phyloP scores from a whole-genome alignment of 2,113 vertebrate genomes.

The Thomomys bottae region DNA sequence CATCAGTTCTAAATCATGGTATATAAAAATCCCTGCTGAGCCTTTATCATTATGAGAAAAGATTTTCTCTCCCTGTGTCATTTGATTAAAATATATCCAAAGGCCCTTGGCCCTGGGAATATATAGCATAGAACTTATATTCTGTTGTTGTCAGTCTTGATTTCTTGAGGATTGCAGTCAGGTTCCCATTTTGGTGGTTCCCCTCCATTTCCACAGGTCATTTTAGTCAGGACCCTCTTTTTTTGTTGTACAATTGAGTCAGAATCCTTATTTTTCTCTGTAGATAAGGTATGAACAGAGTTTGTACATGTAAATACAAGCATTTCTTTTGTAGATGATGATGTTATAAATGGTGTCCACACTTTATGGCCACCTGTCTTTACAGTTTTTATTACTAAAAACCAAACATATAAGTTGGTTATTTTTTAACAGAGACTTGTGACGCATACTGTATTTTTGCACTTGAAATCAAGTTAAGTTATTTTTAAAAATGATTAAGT shows the following conservation, averaged over 20 bases:
- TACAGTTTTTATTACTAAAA: slow-evolving; percentile 73
- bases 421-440: slow-evolving; percentile 78
- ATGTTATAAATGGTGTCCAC: slow-evolving; percentile 65
- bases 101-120: slow-evolving; percentile 29
- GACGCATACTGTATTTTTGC: slow-evolving; percentile 78
- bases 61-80: background rate
- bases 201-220: background rate
- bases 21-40: background rate
- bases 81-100: slow-evolving; percentile 25
- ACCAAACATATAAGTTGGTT: slow-evolving; percentile 69
- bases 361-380: slow-evolving; percentile 58
- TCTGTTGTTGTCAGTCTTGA: slow-evolving; percentile 33
- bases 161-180: slow-evolving; percentile 20
- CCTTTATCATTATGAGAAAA: slow-evolving; percentile 45
- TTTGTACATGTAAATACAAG: slow-evolving; percentile 73
- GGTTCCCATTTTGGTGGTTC: background rate
- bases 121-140: background rate
- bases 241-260: slow-evolving; percentile 52
- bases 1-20: slow-evolving; percentile 47
- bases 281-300: slow-evolving; percentile 45
- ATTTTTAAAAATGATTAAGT: slow-evolving; percentile 72
- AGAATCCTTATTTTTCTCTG: slow-evolving; percentile 50
- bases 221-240: background rate
- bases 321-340: slow-evolving; percentile 71
- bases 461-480: slow-evolving; percentile 75